These are phyloP conservation scores for Mythimna loreyi DNA, from an alignment of 2,888 invertebrate genomes.

Conservation along the genomic window DNA sequence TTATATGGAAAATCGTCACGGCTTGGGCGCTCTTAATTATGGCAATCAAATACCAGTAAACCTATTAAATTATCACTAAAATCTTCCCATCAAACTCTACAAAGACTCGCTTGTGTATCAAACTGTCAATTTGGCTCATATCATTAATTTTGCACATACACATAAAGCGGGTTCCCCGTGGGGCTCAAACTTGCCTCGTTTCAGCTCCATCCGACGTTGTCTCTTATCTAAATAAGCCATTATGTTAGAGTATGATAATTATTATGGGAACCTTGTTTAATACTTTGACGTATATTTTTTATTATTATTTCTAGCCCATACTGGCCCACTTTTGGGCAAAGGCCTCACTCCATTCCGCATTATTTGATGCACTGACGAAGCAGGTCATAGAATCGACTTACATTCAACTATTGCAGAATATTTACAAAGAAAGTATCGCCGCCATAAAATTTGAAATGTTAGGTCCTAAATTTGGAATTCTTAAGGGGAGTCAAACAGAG, in stretches of 20 bases:
- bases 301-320: too few species aligned
- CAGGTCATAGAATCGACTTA: too few species aligned
- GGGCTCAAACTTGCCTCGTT: constrained; percentile 50
- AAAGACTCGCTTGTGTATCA: constrained; percentile 32
- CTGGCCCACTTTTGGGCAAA: too few species aligned
- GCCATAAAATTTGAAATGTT: too few species aligned
- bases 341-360: too few species aligned
- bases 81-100: constrained; percentile 4
- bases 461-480: too few species aligned
- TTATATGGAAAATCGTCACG: too few species aligned
- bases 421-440: too few species aligned
- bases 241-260: constrained; percentile 41
- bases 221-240: constrained; percentile 59
- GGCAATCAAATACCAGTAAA: constrained; percentile 5
- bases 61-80: background rate
- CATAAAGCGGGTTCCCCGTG: constrained; percentile 35
- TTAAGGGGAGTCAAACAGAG: too few species aligned
- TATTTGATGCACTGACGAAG: too few species aligned
- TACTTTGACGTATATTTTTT: constrained; percentile 3
- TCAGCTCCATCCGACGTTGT: constrained; percentile 9
- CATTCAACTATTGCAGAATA: too few species aligned
- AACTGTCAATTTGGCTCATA: constrained; percentile 59
- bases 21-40: background rate
- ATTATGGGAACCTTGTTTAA: constrained; percentile 47
- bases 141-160: constrained; percentile 52